phyloP scores from a whole-genome alignment of 2,888 invertebrate genomes.

The Drosophila putrida region DNA sequence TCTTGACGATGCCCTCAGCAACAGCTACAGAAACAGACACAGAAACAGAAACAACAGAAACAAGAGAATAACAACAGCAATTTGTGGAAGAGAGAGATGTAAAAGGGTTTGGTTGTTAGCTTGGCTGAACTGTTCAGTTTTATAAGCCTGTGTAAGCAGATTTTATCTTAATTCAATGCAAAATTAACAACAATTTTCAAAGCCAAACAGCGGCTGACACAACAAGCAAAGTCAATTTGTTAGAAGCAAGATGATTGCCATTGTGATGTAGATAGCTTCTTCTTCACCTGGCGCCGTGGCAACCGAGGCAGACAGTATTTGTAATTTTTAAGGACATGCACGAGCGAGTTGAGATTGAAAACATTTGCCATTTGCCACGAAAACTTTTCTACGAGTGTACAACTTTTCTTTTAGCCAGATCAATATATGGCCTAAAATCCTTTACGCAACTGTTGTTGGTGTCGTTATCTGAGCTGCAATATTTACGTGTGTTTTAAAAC shows the following conservation, averaged over 20 bases:
- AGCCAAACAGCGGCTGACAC: constrained; percentile 70
- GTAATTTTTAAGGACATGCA: constrained; percentile 4
- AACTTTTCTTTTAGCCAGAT: constrained; percentile 4
- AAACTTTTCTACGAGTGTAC: neutral
- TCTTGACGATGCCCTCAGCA: constrained; percentile 46
- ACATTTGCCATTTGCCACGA: neutral
- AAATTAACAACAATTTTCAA: constrained; percentile 80
- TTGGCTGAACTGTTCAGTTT: constrained; percentile 50
- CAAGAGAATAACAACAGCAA: constrained; percentile 40
- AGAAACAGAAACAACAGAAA: constrained; percentile 27
- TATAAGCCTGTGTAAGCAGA: constrained; percentile 81
- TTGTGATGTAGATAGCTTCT: constrained; percentile 22
- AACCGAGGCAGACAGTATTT: neutral
- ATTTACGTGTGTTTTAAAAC: neutral
- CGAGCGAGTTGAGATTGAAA: constrained; percentile 13
- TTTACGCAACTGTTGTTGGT: neutral
- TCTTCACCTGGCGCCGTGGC: constrained; percentile 14
- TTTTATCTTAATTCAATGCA: constrained; percentile 80
- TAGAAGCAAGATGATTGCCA: constrained; percentile 31
- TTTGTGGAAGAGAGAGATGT: constrained; percentile 27
- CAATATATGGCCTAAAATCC: neutral
- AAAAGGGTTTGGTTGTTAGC: constrained; percentile 56
- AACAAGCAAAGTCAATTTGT: constrained; percentile 75
- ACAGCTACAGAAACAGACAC: constrained; percentile 25
- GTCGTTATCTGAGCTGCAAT: neutral